Evolutionary conservation across 23 tunicate genomes (phyloP).

Genomic region (Corella eumyota): DNA sequence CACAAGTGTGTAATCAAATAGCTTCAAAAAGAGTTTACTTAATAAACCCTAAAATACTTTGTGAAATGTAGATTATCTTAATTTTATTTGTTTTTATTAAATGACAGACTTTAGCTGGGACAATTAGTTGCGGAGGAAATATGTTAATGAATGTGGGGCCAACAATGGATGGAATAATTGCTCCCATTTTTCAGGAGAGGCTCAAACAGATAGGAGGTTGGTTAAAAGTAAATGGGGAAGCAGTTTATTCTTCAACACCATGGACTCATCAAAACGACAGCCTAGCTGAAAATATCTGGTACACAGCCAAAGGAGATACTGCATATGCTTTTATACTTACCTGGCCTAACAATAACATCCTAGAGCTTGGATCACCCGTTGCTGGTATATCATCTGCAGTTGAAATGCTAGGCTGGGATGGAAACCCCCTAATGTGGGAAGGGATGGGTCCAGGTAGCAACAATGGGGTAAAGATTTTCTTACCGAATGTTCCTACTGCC

Average conservation of each 20-base stretch:
- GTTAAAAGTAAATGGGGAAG: slow-evolving; percentile 40
- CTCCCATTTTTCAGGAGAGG: slow-evolving; percentile 28
- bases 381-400: slow-evolving; percentile 1
- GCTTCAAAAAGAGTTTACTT: too few species aligned
- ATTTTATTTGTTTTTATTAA: too few species aligned
- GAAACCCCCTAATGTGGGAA: background rate
- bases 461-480: slow-evolving; percentile 7
- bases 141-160: slow-evolving; percentile 41
- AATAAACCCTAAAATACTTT: too few species aligned
- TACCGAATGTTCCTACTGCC: slow-evolving; percentile 16
- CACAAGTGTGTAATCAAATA: too few species aligned
- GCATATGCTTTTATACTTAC: slow-evolving; percentile 2
- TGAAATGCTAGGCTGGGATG: slow-evolving; percentile 2
- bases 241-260: slow-evolving; percentile 17
- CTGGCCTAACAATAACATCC: slow-evolving; percentile 1
- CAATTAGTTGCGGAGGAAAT: slow-evolving; percentile 26
- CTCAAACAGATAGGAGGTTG: slow-evolving; percentile 18
- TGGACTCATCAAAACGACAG: slow-evolving; percentile 28
- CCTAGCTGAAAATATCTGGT: slow-evolving; percentile 9
- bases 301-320: slow-evolving; percentile 1
- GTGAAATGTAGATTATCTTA: too few species aligned
- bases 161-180: slow-evolving; percentile 13
- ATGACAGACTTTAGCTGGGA: slow-evolving; percentile 11
- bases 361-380: slow-evolving; percentile 2
- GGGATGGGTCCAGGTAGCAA: background rate